A percentile compares a stretch with the other conserved stretches of the same genome.
Conservation (phyloP, 2,113 vertebrate species). For the Tapirus terrestris region DNA sequence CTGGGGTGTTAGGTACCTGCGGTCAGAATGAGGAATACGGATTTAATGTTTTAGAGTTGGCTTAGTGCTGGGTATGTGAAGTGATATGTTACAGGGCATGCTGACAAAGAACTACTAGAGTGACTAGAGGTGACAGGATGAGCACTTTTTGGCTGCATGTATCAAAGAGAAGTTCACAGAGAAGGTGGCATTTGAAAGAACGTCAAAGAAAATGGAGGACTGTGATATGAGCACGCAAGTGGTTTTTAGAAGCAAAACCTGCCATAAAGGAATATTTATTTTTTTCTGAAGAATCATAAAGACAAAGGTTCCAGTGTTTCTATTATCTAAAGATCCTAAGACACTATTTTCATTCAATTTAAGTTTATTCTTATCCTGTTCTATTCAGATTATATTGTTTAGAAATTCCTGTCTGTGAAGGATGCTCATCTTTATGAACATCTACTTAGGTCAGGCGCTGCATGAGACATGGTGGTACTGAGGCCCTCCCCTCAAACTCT, state of each 20-base stretch:
- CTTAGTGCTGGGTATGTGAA: neutral
- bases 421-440: neutral
- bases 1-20: neutral
- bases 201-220: neutral
- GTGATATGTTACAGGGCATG: too few relatives aligned
- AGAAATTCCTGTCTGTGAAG: neutral
- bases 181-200: neutral
- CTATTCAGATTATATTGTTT: neutral
- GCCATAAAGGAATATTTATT: neutral
- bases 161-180: neutral
- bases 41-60: neutral
- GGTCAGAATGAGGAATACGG: neutral
- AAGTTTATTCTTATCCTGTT: neutral
- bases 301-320: neutral
- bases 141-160: neutral
- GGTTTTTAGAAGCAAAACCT: conserved; percentile 9
- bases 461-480: neutral
- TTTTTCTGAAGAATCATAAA: neutral
- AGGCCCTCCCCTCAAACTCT: neutral
- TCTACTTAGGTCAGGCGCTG: neutral
- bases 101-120: neutral
- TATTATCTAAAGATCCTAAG: neutral
- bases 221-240: neutral
- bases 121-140: neutral
- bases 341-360: neutral